Evolutionary conservation across 2,113 vertebrate genomes (phyloP), one percentile per base, ranked within the genome.

Genomic region (Oncorhynchus keta): DNA sequence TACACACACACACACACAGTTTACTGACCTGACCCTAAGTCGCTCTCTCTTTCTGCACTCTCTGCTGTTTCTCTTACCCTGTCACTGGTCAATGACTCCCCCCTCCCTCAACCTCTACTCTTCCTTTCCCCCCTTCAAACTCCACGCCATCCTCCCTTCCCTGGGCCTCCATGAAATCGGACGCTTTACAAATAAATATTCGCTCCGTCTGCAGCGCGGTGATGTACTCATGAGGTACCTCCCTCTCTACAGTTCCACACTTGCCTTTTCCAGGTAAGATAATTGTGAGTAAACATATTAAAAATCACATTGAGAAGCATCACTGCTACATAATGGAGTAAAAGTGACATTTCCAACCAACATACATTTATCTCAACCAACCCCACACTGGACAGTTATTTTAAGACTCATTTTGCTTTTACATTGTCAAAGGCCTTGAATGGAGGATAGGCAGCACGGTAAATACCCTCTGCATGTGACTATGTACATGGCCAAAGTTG

Each of bases 131-230:
- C 13, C 26, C 9, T 18, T 66, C 70, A 12, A n/a, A 20, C 57
- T 67, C 55, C 76, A 70, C 59, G 1, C 69, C 45, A 32, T 51
- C 67, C 70, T 68, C 73, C 74, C 79, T 51, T 72, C 11, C 51
- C 8, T 26, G 64, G 82, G 73, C 82, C 73, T 70, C 79, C 55
- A 48, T 75, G 22, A 77, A 78, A 76, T 78, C 70, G 22, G 65
- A 70, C 66, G 72, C 82, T 80, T 72, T 81, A 62, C 77, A 80
- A 78, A 78, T 80, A 84, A 76, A 78, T 77, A 81, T 73, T 83
- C 0, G 8, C 75, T 74, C 72, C 67, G 12, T 39, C 39, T 45
- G 39, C 39, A 45, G 66, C 9, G 5, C 26, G 16, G 61, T 30
- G 16, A 24, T 62, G n/a, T n/a, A 62, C n/a, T n/a, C 59, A 22